These are phyloP conservation scores for Acanthacorydalis orientalis DNA, from an alignment of 2,888 invertebrate genomes.

Conservation along the genomic window DNA sequence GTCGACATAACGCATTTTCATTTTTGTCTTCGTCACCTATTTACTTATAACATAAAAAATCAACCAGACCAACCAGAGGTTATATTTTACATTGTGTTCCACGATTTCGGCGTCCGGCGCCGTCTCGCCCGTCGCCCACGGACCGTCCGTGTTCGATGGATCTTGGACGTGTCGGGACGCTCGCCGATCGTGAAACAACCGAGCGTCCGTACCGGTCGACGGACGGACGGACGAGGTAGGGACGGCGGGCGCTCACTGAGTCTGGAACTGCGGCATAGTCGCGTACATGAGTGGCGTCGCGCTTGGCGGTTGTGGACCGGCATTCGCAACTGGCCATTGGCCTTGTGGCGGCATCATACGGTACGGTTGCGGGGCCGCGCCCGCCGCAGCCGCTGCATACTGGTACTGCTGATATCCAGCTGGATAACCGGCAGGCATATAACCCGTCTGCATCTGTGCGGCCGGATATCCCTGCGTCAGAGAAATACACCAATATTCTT, in stretches of 20 bases:
- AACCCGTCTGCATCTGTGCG: slow-evolving; percentile 55
- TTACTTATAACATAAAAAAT: no score
- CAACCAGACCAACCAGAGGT: no score
- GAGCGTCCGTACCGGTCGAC: no score
- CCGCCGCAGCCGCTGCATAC: slow-evolving; percentile 34
- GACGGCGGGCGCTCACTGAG: slow-evolving; percentile 46
- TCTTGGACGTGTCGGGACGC: no score
- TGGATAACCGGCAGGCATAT: slow-evolving; percentile 30
- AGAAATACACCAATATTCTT: neutral
- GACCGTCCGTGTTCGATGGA: no score
- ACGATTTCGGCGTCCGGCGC: no score
- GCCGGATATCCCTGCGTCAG: slow-evolving; percentile 46
- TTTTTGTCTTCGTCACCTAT: no score
- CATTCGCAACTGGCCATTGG: slow-evolving; percentile 21
- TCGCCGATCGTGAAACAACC: no score
- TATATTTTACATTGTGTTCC: no score
- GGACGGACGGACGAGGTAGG: neutral
- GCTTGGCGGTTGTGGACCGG: slow-evolving; percentile 25
- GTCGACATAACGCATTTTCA: no score
- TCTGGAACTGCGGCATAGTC: slow-evolving; percentile 70
- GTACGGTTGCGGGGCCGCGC: slow-evolving; percentile 33
- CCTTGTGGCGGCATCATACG: slow-evolving; percentile 27
- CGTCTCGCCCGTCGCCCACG: no score
- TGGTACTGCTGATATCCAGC: slow-evolving; percentile 32
- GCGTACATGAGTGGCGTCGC: slow-evolving; percentile 48